phyloP scores from a whole-genome alignment of 2,888 invertebrate species.

The Dysmachus trigonus region DNA sequence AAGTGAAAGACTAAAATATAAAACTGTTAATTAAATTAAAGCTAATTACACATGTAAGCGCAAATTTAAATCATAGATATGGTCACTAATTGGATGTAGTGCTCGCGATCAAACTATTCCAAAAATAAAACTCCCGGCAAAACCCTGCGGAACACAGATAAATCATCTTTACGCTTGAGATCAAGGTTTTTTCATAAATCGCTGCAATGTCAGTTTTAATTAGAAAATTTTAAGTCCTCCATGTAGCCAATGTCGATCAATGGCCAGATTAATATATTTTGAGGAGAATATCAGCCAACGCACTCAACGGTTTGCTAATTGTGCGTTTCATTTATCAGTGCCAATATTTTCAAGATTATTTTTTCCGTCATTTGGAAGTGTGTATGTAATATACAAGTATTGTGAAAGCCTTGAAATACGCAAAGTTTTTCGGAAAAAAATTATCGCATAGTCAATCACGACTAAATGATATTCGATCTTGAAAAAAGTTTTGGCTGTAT shows the following conservation, averaged over 20 bases:
- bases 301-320: neutral
- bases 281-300: neutral
- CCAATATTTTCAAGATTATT: neutral
- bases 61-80: neutral
- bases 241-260: neutral
- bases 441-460: neutral
- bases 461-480: neutral
- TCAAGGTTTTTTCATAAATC: slow-evolving; percentile 17
- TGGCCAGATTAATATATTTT: neutral
- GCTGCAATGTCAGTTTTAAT: neutral
- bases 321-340: neutral
- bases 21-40: neutral
- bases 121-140: neutral
- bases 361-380: neutral
- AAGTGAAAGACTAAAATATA: neutral
- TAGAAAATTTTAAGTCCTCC: neutral
- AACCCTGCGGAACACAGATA: neutral
- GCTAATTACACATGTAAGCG: neutral
- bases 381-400: neutral
- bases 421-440: neutral
- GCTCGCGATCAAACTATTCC: neutral
- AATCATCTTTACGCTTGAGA: slow-evolving; percentile 2
- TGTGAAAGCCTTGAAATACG: neutral
- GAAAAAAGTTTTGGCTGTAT: neutral
- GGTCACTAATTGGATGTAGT: neutral